These are phyloP conservation scores for Zygogramma bicolorata DNA, from an alignment of 2,888 invertebrate genomes.

Conservation along the genomic window DNA sequence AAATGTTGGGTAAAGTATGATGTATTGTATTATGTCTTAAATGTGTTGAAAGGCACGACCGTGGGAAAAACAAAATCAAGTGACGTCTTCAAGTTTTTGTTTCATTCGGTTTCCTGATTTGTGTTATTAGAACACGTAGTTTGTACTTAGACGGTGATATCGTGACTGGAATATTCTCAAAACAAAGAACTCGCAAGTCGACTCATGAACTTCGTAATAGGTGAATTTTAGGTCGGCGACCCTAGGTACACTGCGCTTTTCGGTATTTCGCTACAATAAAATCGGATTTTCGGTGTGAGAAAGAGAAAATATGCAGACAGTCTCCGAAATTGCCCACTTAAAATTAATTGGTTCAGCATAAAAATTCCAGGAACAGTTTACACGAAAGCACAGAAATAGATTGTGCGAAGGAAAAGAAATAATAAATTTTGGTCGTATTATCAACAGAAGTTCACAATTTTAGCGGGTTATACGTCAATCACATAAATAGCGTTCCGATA, in stretches of 20 bases:
- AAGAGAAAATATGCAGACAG: not conserved
- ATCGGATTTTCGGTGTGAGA: not conserved
- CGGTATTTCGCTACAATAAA: not conserved
- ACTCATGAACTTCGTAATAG: constrained; percentile 28
- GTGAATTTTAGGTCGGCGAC: constrained; percentile 31
- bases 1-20: too few species aligned
- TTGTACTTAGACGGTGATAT: constrained; percentile 11
- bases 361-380: not conserved
- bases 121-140: not conserved
- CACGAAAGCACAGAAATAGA: constrained; percentile 1
- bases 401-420: constrained; percentile 1
- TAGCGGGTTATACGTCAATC: constrained; percentile 1
- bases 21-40: too few species aligned
- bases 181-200: constrained; percentile 28
- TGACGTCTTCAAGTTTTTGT: not conserved
- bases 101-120: not conserved
- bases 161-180: constrained; percentile 35
- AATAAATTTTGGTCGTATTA: not conserved
- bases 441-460: not conserved
- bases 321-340: not conserved
- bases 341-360: not conserved
- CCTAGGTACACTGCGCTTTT: not conserved
- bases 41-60: not conserved
- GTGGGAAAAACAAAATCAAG: not conserved
- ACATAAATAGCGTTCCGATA: not conserved